These are phyloP conservation scores for Mesochorus sp. DNA, from an alignment of 2,888 invertebrate species.

Conservation along the genomic window DNA sequence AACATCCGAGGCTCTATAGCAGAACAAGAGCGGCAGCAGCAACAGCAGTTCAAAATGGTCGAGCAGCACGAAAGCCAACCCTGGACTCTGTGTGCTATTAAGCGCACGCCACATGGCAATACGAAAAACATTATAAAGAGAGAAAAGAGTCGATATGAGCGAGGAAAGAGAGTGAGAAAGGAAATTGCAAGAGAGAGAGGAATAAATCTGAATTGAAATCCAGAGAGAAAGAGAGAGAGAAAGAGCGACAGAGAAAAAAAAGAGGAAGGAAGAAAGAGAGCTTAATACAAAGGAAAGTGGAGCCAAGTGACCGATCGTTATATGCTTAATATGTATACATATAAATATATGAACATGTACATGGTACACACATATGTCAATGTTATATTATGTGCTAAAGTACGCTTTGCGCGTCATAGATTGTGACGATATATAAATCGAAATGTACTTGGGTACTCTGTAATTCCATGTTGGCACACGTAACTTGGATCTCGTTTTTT, in stretches of 20 bases:
- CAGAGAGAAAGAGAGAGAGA: conserved; percentile 14
- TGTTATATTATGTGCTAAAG: background rate
- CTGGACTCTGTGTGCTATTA: conserved; percentile 66
- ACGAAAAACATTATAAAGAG: conserved; percentile 70
- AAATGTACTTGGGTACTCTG: conserved; percentile 9
- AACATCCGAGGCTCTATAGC: background rate
- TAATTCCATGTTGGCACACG: conserved; percentile 27
- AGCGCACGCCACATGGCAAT: conserved; percentile 72
- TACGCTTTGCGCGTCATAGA: conserved; percentile 26
- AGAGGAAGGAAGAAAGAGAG: conserved; percentile 1
- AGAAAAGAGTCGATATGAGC: conserved; percentile 20
- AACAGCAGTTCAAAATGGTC: conserved; percentile 62
- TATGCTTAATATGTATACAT: background rate
- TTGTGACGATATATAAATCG: conserved; percentile 34
- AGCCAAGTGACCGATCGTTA: conserved; percentile 39
- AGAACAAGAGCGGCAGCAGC: conserved; percentile 42
- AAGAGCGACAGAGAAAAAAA: conserved; percentile 26
- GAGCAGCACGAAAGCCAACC: conserved; percentile 65
- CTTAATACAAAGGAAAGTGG: conserved; percentile 53
- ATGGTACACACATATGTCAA: background rate
- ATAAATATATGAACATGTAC: background rate
- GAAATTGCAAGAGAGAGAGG: conserved; percentile 13
- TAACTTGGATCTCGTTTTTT: background rate
- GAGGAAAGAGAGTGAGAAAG: background rate
- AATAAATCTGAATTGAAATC: conserved; percentile 64